Base-by-base conservation (phyloP, 2,797 vertebrate species). In the Chelonia mydas region DNA sequence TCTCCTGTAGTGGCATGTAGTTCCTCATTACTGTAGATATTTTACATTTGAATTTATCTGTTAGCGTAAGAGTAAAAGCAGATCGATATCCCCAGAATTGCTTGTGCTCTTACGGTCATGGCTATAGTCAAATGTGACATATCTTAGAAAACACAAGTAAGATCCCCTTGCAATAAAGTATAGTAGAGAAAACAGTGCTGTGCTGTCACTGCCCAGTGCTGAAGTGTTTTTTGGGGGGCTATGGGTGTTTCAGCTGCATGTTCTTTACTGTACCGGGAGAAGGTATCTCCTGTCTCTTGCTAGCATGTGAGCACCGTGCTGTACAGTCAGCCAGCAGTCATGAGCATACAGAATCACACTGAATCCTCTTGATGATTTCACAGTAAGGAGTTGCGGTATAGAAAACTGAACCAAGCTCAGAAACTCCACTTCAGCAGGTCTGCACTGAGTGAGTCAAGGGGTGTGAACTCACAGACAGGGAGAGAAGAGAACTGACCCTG, bases 341-440 rank as follows among this genome's bases (percentile, higher is more conserved):
- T 87, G 88, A 86, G 25, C 3, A 3, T 27, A 80, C 0, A 0
- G 61, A 49, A 25, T 90, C 92, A 53, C 0, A 0, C 21, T 87
- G 85, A 93, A 87, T 89, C 79, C 25, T 93, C 57, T 77, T 77
- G 91, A 88, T 57, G 83, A 61, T 11, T 89, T 68, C 59, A 37
- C 86, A 88, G 21, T 77, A 90, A 89, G 86, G 90, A 59, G 33
- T 76, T 50, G 13, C 12, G 83, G 16, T 76, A 6, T 84, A 82
- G 87, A 89, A 83, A 65, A 50, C 79, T 88, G 6, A 72, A 84
- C 76, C 53, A 54, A 6, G 85, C 89, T 92, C 85, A 92, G 91
- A 93, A 74, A 78, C 74, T n/a, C 37, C 53, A 61, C 31, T 91
- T 59, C 81, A 45, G 15, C 27, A 87, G 80, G 59, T 86, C 72